Evolutionary conservation across 1,140 invertebrate species (phyloP).

Genomic region (Drosophila kohkoa): DNA sequence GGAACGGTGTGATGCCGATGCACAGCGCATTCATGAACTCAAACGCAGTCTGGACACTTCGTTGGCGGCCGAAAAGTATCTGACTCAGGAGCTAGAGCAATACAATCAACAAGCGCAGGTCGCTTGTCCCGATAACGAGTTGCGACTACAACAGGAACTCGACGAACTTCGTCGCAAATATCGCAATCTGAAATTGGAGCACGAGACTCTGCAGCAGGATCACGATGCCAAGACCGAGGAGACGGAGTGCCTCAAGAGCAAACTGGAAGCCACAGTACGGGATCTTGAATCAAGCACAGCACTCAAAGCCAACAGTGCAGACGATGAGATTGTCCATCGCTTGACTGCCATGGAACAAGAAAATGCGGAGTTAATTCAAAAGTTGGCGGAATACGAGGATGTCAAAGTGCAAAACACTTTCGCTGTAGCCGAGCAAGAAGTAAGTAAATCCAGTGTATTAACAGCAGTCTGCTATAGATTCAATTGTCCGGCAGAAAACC

Average conservation of each 20-base stretch:
- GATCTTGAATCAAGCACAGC: conserved; percentile 22
- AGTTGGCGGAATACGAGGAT: conserved; percentile 70
- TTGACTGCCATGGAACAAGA: conserved; percentile 57
- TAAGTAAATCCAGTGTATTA: conserved; percentile 7
- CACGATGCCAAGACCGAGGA: conserved; percentile 63
- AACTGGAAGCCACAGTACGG: conserved; percentile 41
- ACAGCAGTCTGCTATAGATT: background rate
- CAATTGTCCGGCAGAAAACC: conserved; percentile 47
- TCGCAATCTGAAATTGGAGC: conserved; percentile 47
- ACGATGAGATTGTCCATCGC: conserved; percentile 55
- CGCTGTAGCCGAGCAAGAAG: conserved; percentile 72
- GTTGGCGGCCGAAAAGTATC: conserved; percentile 63
- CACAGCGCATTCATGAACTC: conserved; percentile 74
- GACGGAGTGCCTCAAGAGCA: conserved; percentile 18
- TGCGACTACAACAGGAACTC: conserved; percentile 49
- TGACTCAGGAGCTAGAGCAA: conserved; percentile 78
- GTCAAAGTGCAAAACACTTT: conserved; percentile 58
- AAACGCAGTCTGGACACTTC: conserved; percentile 77
- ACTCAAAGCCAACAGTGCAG: conserved; percentile 19
- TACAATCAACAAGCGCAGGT: conserved; percentile 32
- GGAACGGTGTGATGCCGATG: conserved; percentile 59
- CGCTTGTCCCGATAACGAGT: background rate
- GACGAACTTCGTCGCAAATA: conserved; percentile 68
- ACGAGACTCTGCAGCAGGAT: conserved; percentile 65
- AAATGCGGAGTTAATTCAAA: conserved; percentile 73